Evolutionary conservation across 2,113 vertebrate genomes (phyloP).

Genomic region (Salvelinus namaycush): DNA sequence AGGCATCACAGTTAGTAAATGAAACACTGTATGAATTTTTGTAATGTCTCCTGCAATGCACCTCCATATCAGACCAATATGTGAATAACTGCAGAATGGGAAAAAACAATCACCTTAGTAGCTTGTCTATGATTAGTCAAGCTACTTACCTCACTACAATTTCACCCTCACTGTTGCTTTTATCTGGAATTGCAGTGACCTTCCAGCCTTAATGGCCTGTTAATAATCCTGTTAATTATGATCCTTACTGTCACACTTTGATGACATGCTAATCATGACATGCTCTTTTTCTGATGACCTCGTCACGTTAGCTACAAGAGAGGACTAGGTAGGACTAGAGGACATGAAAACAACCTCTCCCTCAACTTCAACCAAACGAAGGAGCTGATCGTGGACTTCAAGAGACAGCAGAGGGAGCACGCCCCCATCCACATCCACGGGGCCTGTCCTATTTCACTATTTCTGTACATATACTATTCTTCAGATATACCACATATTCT

Average conservation of each 20-base stretch:
- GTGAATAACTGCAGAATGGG: slow-evolving; percentile 24
- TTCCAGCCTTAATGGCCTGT: not conserved
- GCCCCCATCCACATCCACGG: no score
- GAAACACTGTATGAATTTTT: slow-evolving; percentile 9
- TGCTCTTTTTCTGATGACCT: slow-evolving; percentile 46
- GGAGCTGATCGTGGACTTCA: no score
- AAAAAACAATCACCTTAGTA: not conserved
- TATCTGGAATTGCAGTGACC: not conserved
- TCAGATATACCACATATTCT: no score
- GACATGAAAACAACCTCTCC: not conserved
- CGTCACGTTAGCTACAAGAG: slow-evolving; percentile 50
- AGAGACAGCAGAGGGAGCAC: no score
- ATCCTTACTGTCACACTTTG: not conserved
- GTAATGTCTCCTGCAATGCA: not conserved
- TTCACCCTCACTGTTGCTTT: not conserved
- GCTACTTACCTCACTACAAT: not conserved
- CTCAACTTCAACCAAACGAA: no score
- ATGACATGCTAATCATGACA: not conserved
- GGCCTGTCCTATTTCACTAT: no score
- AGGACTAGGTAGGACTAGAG: slow-evolving; percentile 19
- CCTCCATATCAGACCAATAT: slow-evolving; percentile 11
- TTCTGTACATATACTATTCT: no score
- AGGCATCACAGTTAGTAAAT: not conserved
- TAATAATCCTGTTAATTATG: not conserved
- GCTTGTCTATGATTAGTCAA: not conserved